Evolutionary conservation across 2,113 vertebrate genomes (phyloP), one percentile per base, ranked within the genome.

Genomic region (Tyto alba): DNA sequence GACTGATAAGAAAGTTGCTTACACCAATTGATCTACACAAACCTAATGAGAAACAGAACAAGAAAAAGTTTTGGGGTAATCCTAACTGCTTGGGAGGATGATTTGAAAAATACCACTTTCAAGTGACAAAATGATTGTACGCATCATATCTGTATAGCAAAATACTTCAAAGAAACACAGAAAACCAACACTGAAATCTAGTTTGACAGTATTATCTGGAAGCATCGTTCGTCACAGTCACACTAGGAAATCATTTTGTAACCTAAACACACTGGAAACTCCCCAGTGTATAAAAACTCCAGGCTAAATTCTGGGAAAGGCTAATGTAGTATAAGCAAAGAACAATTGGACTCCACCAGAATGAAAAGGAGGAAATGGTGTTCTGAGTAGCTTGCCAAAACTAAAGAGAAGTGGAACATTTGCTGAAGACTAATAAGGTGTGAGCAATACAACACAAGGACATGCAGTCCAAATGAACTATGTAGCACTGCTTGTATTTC

Each of bases 1-100:
- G 98, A 86, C 90, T 96, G 88, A 98, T 96, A 93, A 98, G 95
- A 95, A 99, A 99, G 97, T 99, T 98, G 96, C 98, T 99, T 94
- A 98, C 98, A 13, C 98, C 98, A 80, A 98, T 98, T 50, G 98
- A 98, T 67, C 77, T 96, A 55, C 98, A 98, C 67, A 99, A 56
- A 74, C 98, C 98, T 99, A 84, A 59, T 64, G 82, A 94, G 75
- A 88, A 96, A 72, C 13, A 77, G 60, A 50, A 77, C 36, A 91
- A 62, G 52, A 66, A 78, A 71, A 55, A 15, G 36, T 45, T 86
- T 67, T 55, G 56, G 50, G 64, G 67, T 16, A 83, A 86, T 85
- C 72, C 64, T 72, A 85, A 71, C 48, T 85, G n/a, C 48, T 83
- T 47, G 62, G n/a, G 66, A 67, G 38, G 41, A 72, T n/a, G 45